These are phyloP conservation scores for Rhineura floridana DNA, from an alignment of 2,113 vertebrate genomes.

Conservation along the genomic window DNA sequence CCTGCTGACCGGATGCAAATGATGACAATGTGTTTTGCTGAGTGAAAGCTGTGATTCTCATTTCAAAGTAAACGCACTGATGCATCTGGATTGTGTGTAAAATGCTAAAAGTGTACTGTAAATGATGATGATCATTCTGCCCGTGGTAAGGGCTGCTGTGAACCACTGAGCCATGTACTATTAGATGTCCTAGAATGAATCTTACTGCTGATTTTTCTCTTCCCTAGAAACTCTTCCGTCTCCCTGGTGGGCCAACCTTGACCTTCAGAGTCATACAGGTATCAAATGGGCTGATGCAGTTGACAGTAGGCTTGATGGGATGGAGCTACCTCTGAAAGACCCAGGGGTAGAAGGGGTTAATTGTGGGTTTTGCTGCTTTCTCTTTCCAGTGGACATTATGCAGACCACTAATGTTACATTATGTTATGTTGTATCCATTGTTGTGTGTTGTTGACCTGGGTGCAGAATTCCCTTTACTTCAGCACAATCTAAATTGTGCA, in stretches of 20 bases:
- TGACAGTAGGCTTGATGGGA: neutral
- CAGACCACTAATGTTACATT: neutral
- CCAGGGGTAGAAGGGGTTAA: neutral
- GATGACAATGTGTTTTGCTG: conserved; percentile 23
- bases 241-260: conserved; percentile 89
- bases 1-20: neutral
- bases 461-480: neutral
- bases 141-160: neutral
- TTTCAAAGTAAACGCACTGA: conserved; percentile 79
- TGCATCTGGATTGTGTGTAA: conserved; percentile 9
- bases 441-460: neutral
- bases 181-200: rapidly evolving
- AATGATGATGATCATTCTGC: neutral
- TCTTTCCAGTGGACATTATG: neutral
- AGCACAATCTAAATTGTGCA: neutral
- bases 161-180: rapidly evolving
- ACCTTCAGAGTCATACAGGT: conserved; percentile 87
- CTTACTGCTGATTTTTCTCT: rapidly evolving
- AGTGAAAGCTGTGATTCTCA: conserved; percentile 48
- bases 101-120: neutral
- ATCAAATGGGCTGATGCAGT: conserved; percentile 3
- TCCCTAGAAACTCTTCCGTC: conserved; percentile 85
- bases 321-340: neutral
- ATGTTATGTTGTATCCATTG: neutral
- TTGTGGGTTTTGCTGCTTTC: neutral